Conservation (phyloP, 1,140 invertebrate species). For the Streblospio benedicti region DNA sequence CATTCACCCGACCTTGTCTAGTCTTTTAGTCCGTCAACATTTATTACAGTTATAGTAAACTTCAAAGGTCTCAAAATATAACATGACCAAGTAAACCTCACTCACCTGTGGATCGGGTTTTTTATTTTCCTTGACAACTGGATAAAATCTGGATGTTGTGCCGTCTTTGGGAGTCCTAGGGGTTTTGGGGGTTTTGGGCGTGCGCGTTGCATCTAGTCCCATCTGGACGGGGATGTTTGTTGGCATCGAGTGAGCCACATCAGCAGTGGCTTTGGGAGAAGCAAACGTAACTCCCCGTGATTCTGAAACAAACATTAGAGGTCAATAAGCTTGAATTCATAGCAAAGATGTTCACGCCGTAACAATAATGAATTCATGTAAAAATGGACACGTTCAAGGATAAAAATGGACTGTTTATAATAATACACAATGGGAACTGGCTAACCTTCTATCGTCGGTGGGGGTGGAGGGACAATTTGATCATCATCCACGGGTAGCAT, state of each 20-base stretch:
- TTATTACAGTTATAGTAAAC: slow-evolving; percentile 6
- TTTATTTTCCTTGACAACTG: slow-evolving; percentile 67
- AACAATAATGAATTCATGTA: no score
- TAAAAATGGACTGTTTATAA: no score
- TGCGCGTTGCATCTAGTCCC: slow-evolving; percentile 28
- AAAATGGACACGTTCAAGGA: no score
- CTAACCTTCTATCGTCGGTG: slow-evolving; percentile 25
- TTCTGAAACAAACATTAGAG: no score
- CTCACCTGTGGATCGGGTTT: slow-evolving; percentile 42
- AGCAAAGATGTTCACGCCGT: no score
- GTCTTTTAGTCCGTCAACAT: no score
- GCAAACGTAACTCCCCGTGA: no score
- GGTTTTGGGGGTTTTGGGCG: slow-evolving; percentile 30
- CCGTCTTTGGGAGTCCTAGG: slow-evolving; percentile 33
- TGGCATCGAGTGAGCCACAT: slow-evolving; percentile 38
- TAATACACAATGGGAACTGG: no score
- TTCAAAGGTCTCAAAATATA: background rate
- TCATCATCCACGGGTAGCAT: slow-evolving; percentile 14
- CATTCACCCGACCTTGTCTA: no score
- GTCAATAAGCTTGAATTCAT: no score
- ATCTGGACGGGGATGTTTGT: slow-evolving; percentile 35
- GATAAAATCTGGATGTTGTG: slow-evolving; percentile 73
- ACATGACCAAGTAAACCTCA: no score
- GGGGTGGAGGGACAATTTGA: slow-evolving; percentile 35
- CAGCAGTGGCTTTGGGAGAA: slow-evolving; percentile 22